Base-by-base conservation (phyloP, 2,797 vertebrate genomes). In the Thamnophis elegans region DNA sequence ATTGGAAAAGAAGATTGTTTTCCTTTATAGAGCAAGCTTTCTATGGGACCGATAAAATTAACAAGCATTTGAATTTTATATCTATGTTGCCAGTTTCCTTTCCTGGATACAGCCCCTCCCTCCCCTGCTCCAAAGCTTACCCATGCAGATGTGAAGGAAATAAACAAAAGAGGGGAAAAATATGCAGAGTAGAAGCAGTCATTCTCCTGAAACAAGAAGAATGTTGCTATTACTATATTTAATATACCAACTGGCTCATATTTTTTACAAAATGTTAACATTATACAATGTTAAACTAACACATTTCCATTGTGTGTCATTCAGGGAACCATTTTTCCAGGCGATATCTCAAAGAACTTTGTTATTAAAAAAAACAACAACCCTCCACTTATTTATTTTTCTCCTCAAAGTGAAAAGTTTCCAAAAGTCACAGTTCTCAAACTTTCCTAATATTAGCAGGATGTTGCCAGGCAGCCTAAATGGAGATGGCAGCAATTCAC, bases 401-500 rank as follows among this genome's bases (percentile, higher is more conserved):
- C 54, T 93, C 56, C 56, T 95, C 1, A 0, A n/a, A 5, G 20
- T 90, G 93, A 97, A 97, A 94, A 8, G 28, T 78, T 94, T 94
- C 91, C 95, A 88, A 73, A 65, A 91, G 94, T 95, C 97, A 97
- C 94, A 94, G 95, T 94, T 94, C 95, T 89, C 58, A 92, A 95
- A 96, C 95, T 95, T 96, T 96, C 94, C 94, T 95, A 96, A 97
- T 96, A 97, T 97, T 96, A 96, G 20, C 58, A 96, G 96, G 97
- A 96, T 94, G 62, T 95, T 96, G 95, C 96, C 95, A 95, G 95
- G 96, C 92, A 93, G 96, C 96, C 93, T 97, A 87, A 96, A 92
- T 91, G 94, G 94, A 94, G 94, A 92, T 95, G 93, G 36, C 53
- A 47, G 9, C 59, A 53, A 32, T 42, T 18, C 32, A 42, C 26